Evolutionary conservation across 1,140 invertebrate genomes (phyloP).

Genomic region (Orchesella cincta): DNA sequence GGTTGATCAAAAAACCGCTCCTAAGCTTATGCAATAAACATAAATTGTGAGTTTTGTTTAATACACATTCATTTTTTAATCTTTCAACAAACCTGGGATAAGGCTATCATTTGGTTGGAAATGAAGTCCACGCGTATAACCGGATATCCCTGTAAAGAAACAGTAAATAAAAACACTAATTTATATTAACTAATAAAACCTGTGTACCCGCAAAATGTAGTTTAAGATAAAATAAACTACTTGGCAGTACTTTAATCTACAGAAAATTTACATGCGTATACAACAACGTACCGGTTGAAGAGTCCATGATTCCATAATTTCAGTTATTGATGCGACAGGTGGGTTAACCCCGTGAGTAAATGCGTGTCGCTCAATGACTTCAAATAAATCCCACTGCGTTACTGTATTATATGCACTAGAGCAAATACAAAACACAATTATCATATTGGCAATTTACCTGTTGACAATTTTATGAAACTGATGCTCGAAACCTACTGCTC

Average conservation of each 20-base stretch:
- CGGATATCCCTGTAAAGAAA: too few species aligned
- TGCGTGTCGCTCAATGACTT: constrained; percentile 2
- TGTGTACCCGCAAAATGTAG: too few species aligned
- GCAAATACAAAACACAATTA: not conserved
- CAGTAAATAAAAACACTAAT: too few species aligned
- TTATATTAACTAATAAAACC: too few species aligned
- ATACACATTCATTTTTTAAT: too few species aligned
- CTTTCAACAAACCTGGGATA: not conserved
- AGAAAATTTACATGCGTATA: too few species aligned
- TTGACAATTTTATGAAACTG: not conserved
- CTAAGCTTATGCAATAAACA: not conserved
- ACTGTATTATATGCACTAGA: not conserved
- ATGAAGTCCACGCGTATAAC: not conserved
- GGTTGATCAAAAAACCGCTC: not conserved
- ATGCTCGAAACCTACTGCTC: not conserved
- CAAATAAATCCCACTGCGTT: constrained; percentile 4
- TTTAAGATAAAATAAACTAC: too few species aligned
- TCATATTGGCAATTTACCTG: not conserved
- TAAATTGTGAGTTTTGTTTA: too few species aligned
- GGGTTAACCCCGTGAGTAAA: not conserved
- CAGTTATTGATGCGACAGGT: constrained; percentile 41
- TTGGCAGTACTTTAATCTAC: too few species aligned
- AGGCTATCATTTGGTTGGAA: not conserved
- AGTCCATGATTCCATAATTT: constrained; percentile 89
- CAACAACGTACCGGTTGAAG: too few species aligned